Base-by-base conservation (phyloP, 2,113 vertebrate genomes). In the Planiliza haematocheilus region DNA sequence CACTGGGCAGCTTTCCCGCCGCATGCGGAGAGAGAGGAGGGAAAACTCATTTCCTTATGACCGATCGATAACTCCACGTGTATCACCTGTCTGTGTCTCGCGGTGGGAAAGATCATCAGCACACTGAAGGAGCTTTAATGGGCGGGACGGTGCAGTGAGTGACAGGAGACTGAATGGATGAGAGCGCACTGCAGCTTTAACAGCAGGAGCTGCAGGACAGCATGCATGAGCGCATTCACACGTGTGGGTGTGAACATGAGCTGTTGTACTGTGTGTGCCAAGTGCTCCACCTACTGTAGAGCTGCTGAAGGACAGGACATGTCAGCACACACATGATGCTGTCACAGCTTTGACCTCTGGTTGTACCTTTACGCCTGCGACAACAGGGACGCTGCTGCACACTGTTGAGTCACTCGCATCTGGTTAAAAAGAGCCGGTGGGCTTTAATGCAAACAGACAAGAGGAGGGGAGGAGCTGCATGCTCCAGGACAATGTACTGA, bases 201-300 rank as follows among this genome's bases (percentile, higher is more conserved):
- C 77, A 75, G 86, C 69, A n/a, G n/a, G 79, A 34, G 63, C 73
- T 65, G 80, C 73, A 70, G 8, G 68, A 56, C 37, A 8, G 12
- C 70, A 65, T 38, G 68, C 74, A 63, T 74, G 81, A 77, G 64
- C n/a, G 42, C 38, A 6, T 57, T 30, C 53, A 63, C 84, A 66
- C 39, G 52, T 87, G 86, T 58, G 73, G 60, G 67, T 58, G 78
- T 70, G 83, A 82, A 71, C 55, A 62, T 9, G 63, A 36, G 61
- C 37, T 0, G 56, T 13, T 43, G 37, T 12, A 1, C 62, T 5
- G 38, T 36, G 69, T 9, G 86, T 67, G 51, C 43, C 89, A 43
- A 90, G 79, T 69, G 86, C 86, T 52, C 86, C 91, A 86, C 82
- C 92, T 92, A 81, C 84, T 90, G 93, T 24, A 0, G 7, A 74